Base-by-base conservation (phyloP, 2,888 invertebrate species). In the Napeogenes sylphis region DNA sequence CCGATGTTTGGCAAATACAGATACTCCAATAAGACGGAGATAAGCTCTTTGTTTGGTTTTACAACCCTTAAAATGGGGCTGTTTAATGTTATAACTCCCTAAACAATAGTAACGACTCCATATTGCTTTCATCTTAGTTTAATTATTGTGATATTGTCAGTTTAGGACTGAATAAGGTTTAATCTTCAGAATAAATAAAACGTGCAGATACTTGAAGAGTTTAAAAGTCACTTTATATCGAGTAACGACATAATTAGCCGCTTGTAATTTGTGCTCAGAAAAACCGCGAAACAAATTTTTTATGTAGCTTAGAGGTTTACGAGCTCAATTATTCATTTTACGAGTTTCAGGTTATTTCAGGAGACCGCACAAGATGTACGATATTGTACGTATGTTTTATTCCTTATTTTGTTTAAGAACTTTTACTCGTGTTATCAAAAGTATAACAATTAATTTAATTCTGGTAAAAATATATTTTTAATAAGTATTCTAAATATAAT, bases 221-320 rank as follows among this genome's bases (percentile, higher is more conserved):
- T 5, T 35, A 35, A 35, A 2, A 35, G 1, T 35, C 6, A 35
- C 35, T 35, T 6, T 35, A 5, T 35, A 35, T 35, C 4, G 35
- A 35, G 35, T 35, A 42, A 42, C 10, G 12, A 42, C 42, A 42
- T 38, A 10, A 8, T 42, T 10, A 42, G 53, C 56, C 33, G 21
- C 21, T 21, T 21, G 21, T 21, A 21, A 21, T 56, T 60, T 32
- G 45, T 54, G 30, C 46, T 33, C 30, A 55, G 62, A 66, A 67
- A 67, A 68, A 69, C 67, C 70, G 59, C 70, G 61, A 53, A 56
- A 58, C 62, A 60, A 57, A 58, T 65, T 51, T 62, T 45, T 56
- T 46, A 59, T 33, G 55, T 51, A 56, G 56, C 57, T 38, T 46
- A 30, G 42, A 42, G 54, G 33, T 64, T 64, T 64, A 64, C 55